phyloP scores from a whole-genome alignment of 1,140 invertebrate species.

The Drosophila yakuba region DNA sequence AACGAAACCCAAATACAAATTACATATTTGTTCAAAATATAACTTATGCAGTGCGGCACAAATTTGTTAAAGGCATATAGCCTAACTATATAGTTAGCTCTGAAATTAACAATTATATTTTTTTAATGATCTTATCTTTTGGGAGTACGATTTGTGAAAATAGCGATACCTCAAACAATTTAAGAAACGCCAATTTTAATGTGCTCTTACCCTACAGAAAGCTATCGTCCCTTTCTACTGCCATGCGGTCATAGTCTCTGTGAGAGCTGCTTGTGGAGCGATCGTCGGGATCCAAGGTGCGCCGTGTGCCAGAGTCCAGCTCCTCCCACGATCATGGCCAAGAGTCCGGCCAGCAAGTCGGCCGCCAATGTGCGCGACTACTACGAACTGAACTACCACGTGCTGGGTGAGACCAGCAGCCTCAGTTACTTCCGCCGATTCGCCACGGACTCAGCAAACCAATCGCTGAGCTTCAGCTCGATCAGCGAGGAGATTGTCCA shows the following conservation, averaged over 20 bases:
- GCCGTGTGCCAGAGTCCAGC: constrained; percentile 47
- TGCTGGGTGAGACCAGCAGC: constrained; percentile 51
- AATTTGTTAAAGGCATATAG: too few relatives aligned
- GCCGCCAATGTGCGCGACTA: constrained; percentile 39
- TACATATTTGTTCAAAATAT: too few relatives aligned
- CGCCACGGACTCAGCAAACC: constrained; percentile 30
- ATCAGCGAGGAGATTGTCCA: constrained; percentile 8
- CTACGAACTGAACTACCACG: constrained; percentile 69
- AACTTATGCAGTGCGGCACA: too few relatives aligned
- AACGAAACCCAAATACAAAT: too few relatives aligned
- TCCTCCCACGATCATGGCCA: constrained; percentile 27
- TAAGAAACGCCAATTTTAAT: too few relatives aligned
- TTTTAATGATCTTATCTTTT: too few relatives aligned
- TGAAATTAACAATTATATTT: too few relatives aligned
- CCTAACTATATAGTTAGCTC: too few relatives aligned
- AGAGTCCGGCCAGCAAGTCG: constrained; percentile 16
- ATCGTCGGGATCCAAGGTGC: constrained; percentile 53
- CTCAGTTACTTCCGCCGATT: constrained; percentile 25
- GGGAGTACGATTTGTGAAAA: too few relatives aligned
- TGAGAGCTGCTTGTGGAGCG: constrained; percentile 57
- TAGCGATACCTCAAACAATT: too few relatives aligned
- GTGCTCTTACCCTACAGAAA: neutral
- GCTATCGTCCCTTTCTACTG: constrained; percentile 61
- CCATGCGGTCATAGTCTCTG: constrained; percentile 72
- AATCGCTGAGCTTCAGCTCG: constrained; percentile 15